A percentile compares a stretch with the other conserved stretches of the same genome.
Evolutionary conservation across 2,113 vertebrate species (phyloP).

Genomic region (Megaleporinus macrocephalus): DNA sequence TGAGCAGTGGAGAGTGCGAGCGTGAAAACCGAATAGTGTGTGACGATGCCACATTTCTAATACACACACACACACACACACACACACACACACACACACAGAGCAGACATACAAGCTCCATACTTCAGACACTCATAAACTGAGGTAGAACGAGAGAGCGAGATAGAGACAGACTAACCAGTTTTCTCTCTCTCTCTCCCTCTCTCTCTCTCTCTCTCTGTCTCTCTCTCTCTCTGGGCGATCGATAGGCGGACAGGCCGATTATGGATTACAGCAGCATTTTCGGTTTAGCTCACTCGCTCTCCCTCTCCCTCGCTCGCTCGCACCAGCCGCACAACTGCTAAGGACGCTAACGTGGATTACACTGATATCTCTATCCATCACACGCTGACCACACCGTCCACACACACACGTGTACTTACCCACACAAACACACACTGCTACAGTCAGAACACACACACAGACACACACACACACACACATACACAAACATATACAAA

Average conservation of each 20-base stretch:
- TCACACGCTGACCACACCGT: background rate
- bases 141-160: slow-evolving; percentile 16
- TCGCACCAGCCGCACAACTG: slow-evolving; percentile 27
- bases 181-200: slow-evolving; percentile 2
- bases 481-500: background rate
- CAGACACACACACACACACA: too few species aligned
- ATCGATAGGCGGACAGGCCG: slow-evolving; percentile 57
- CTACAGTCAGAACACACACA: too few species aligned
- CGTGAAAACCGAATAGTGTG: slow-evolving; percentile 53
- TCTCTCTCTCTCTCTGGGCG: background rate
- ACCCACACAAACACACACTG: too few species aligned
- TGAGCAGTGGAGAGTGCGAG: slow-evolving; percentile 54
- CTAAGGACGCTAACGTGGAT: slow-evolving; percentile 38
- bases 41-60: slow-evolving; percentile 19
- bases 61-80: background rate
- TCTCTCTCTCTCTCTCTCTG: slow-evolving; percentile 29
- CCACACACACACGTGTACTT: too few species aligned
- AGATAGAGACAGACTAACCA: slow-evolving; percentile 28
- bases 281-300: slow-evolving; percentile 33
- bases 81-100: slow-evolving; percentile 37
- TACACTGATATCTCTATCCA: slow-evolving; percentile 54
- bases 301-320: slow-evolving; percentile 3
- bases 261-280: slow-evolving; percentile 60
- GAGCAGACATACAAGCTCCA: background rate
- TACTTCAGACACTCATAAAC: slow-evolving; percentile 24